Percentiles rank a stretch among this genome's conserved stretches.
Conservation (phyloP, 2,888 invertebrate genomes). For the Drosophila hawaiiensis region DNA sequence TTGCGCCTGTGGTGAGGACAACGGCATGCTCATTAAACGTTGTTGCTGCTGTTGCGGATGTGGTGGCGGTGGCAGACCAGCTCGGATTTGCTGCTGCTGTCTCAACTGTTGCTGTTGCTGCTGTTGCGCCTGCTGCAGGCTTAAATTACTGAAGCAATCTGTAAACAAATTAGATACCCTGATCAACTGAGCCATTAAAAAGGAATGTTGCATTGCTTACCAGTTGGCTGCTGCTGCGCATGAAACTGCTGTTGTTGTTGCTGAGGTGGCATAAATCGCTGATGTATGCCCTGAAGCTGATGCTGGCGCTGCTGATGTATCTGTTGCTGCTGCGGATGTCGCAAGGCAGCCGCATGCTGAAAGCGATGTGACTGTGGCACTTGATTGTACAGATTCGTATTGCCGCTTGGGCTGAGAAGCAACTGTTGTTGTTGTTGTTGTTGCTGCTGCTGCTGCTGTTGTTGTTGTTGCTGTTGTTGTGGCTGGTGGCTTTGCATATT, state of each 20-base stretch:
- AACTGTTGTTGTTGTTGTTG: conserved; percentile 66
- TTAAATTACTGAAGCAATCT: conserved; percentile 70
- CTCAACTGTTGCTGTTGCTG: conserved; percentile 65
- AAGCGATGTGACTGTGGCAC: conserved; percentile 60
- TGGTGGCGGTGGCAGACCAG: conserved; percentile 62
- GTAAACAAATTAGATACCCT: background rate
- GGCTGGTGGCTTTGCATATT: conserved; percentile 67
- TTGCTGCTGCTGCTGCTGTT: conserved; percentile 67
- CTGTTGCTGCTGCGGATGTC: conserved; percentile 72
- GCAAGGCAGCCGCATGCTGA: conserved; percentile 72
- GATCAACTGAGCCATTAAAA: background rate
- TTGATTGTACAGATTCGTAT: conserved; percentile 67
- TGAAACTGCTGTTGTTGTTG: conserved; percentile 74
- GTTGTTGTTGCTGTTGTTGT: conserved; percentile 58
- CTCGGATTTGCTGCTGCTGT: conserved; percentile 77
- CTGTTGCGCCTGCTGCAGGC: conserved; percentile 49
- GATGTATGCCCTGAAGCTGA: conserved; percentile 68
- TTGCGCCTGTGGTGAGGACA: conserved; percentile 70
- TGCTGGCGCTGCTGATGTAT: conserved; percentile 72
- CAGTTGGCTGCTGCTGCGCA: conserved; percentile 56
- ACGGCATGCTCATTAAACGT: conserved; percentile 70
- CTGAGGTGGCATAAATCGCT: conserved; percentile 71
- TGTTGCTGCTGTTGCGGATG: conserved; percentile 72
- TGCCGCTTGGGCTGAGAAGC: conserved; percentile 77
- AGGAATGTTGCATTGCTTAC: conserved; percentile 29